Base-by-base conservation (phyloP, 2,113 vertebrate species). In the Heterotilapia buettikoferi region DNA sequence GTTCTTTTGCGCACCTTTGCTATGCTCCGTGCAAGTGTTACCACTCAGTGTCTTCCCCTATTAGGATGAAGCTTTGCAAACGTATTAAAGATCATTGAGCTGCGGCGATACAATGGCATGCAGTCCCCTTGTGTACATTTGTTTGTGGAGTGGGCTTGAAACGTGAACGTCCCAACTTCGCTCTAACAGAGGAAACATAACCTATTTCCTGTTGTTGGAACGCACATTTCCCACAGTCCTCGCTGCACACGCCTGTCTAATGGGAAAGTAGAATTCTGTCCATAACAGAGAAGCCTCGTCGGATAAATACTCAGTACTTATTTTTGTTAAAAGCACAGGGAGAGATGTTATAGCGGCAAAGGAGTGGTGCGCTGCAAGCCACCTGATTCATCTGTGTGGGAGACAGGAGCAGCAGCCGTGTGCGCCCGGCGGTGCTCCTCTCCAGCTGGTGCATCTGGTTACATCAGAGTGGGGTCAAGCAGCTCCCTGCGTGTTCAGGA, bases 161-260 rank as follows among this genome's bases (percentile, higher is more conserved):
- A 71, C 33, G 11, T 40, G 80, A 83, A 88, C 80, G 68, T 86
- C 80, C 47, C 19, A 50, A 47, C 36, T 26, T 83, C 50, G 31
- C 86, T 86, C 66, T 82, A 82, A 50, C 71, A 85, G 84, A 92
- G 93, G 93, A 95, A 95, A 94, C 88, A 86, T 94, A 88, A 86
- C 26, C 16, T 84, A 84, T 91, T 94, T 96, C 93, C 94, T 96
- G 93, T 95, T 96, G 88, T 90, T 87, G 84, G 79, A 85, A 84
- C 84, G 43, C 66, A 53, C 43, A 14, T 82, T 88, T 91, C 89
- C 86, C 90, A 84, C 87, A 87, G 86, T 80, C 18, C 68, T 43
- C 26, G 26, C 11, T 80, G 53, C 91, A n/a, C 83, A 76, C 71
- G 81, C 43, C 84, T 87, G 81, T 7, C 52, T 85, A 59, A 73